Conservation (phyloP, 92 coral and sea anemone species). For the Pocillopora grandis region DNA sequence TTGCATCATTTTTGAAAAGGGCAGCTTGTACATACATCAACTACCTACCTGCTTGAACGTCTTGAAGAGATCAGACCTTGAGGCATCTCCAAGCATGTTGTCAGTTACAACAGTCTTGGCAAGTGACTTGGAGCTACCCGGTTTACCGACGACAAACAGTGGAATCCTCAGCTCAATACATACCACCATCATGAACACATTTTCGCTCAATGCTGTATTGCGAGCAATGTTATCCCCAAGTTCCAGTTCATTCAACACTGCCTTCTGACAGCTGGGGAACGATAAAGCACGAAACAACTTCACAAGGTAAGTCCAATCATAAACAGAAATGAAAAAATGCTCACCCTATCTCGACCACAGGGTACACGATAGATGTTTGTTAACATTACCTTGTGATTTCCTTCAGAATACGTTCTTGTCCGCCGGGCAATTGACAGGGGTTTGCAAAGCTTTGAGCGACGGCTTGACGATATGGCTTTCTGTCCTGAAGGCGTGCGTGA, state of each 20-base stretch:
- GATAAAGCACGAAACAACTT: too few species aligned
- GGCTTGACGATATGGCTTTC: constrained; percentile 56
- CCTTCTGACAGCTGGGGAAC: constrained; percentile 70
- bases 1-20: too few species aligned
- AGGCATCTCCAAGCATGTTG: constrained; percentile 76
- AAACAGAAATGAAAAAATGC: background rate
- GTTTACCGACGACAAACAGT: constrained; percentile 92
- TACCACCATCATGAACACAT: constrained; percentile 94
- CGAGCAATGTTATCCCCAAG: constrained; percentile 83
- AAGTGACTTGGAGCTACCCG: constrained; percentile 89
- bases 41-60: constrained; percentile 63
- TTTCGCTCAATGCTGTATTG: constrained; percentile 80
- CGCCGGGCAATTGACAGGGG: constrained; percentile 68
- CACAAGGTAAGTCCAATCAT: too few species aligned
- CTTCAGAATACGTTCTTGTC: constrained; percentile 56
- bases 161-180: constrained; percentile 93
- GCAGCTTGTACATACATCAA: background rate
- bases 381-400: constrained; percentile 62
- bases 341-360: too few species aligned
- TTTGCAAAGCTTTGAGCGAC: constrained; percentile 49
- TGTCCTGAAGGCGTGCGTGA: constrained; percentile 71
- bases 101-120: constrained; percentile 81
- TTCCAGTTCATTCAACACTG: constrained; percentile 66
- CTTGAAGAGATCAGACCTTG: constrained; percentile 62
- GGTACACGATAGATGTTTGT: too few species aligned